Evolutionary conservation across 2,888 invertebrate genomes (phyloP).

Genomic region (Ellobium chinense): DNA sequence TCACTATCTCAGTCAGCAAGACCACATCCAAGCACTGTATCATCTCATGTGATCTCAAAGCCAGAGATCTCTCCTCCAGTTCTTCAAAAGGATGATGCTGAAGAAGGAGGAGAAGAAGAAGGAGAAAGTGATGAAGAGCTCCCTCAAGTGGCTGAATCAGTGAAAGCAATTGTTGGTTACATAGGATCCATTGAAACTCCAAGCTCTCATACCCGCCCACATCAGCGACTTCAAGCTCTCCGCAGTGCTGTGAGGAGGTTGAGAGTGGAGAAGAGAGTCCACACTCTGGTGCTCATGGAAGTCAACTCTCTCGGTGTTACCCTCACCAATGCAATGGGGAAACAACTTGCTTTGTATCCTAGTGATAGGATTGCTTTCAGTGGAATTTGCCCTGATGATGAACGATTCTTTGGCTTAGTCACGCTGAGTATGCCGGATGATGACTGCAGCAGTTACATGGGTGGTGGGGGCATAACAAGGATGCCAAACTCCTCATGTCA

Average conservation of each 20-base stretch:
- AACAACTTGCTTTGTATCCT: constrained; percentile 91
- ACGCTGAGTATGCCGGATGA: constrained; percentile 81
- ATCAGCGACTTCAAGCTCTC: constrained; percentile 84
- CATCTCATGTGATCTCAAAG: background rate
- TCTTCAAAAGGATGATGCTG: background rate
- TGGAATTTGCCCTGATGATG: constrained; percentile 93
- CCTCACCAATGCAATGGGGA: constrained; percentile 87
- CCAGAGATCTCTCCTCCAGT: background rate
- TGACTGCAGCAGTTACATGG: constrained; percentile 53
- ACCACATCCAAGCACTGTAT: background rate
- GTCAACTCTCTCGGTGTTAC: constrained; percentile 88
- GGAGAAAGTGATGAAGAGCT: background rate
- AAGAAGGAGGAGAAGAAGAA: constrained; percentile 27
- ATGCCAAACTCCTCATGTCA: constrained; percentile 86
- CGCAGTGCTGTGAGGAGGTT: constrained; percentile 93
- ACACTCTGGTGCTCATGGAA: constrained; percentile 90
- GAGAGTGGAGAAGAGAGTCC: constrained; percentile 90
- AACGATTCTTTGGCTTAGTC: constrained; percentile 94
- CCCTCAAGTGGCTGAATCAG: constrained; percentile 44
- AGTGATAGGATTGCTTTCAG: constrained; percentile 92
- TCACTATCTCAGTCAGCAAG: background rate
- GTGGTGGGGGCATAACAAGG: constrained; percentile 41
- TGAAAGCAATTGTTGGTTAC: constrained; percentile 86
- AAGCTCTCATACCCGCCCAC: constrained; percentile 76
- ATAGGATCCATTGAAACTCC: constrained; percentile 98